These are phyloP conservation scores for Crossocerus cetratus DNA, from an alignment of 2,888 invertebrate genomes.

Conservation along the genomic window DNA sequence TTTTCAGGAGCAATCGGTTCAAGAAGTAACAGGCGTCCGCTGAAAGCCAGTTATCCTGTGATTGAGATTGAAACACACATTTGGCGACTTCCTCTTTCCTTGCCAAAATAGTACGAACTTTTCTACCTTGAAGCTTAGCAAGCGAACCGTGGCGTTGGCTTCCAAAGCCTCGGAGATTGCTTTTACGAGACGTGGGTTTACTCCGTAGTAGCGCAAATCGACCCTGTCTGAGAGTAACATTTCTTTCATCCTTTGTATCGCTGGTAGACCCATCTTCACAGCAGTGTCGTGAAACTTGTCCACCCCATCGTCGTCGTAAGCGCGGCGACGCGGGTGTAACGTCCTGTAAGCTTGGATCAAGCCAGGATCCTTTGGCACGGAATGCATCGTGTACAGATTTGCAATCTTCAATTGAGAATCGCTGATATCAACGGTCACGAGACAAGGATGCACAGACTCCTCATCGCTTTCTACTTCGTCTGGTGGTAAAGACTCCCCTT, in stretches of 20 bases:
- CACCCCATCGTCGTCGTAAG: slow-evolving; percentile 60
- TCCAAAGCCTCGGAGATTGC: slow-evolving; percentile 64
- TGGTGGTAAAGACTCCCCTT: neutral
- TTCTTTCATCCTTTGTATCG: slow-evolving; percentile 58
- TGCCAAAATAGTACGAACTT: too few relatives aligned
- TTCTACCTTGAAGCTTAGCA: slow-evolving; percentile 58
- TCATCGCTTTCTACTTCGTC: slow-evolving; percentile 39
- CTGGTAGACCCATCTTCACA: slow-evolving; percentile 41
- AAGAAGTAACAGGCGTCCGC: slow-evolving; percentile 72
- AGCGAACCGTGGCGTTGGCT: slow-evolving; percentile 61
- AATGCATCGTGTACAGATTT: slow-evolving; percentile 57
- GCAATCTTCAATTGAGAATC: slow-evolving; percentile 63
- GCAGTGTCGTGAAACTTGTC: slow-evolving; percentile 60
- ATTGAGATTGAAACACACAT: neutral
- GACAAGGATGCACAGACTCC: slow-evolving; percentile 46
- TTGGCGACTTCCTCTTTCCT: neutral
- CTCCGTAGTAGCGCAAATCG: slow-evolving; percentile 66
- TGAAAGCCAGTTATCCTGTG: slow-evolving; percentile 76
- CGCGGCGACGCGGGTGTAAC: slow-evolving; percentile 38
- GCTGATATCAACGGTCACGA: slow-evolving; percentile 61
- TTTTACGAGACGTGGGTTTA: slow-evolving; percentile 62
- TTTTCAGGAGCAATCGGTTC: slow-evolving; percentile 72
- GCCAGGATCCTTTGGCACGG: slow-evolving; percentile 65
- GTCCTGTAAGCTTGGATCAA: slow-evolving; percentile 62
- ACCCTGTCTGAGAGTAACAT: slow-evolving; percentile 63